A percentile compares a stretch with the other conserved stretches of the same genome.
Evolutionary conservation across 1,140 invertebrate species (phyloP).

Genomic region (Diorhabda sublineata): DNA sequence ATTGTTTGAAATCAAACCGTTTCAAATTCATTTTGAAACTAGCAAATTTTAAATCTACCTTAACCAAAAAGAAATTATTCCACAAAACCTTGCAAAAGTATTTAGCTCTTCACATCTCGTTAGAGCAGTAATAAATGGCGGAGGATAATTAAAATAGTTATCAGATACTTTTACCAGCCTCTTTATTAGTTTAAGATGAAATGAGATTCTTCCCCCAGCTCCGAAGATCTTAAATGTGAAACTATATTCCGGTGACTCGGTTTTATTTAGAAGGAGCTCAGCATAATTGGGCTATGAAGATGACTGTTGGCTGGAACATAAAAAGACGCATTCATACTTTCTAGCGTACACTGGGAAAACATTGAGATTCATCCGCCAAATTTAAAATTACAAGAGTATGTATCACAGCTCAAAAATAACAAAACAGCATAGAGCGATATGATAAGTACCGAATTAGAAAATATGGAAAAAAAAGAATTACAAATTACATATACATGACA

Average conservation of each 20-base stretch:
- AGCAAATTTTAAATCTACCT: too few species aligned
- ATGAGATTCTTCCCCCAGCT: not conserved
- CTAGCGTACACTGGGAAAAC: too few species aligned
- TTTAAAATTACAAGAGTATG: too few species aligned
- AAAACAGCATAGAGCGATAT: too few species aligned
- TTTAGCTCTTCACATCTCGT: not conserved
- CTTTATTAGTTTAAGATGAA: slow-evolving; percentile 3
- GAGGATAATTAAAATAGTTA: slow-evolving; percentile 3
- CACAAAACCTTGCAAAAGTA: not conserved
- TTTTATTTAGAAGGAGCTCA: slow-evolving; percentile 1
- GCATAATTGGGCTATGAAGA: not conserved
- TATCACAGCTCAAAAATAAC: too few species aligned
- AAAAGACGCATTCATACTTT: too few species aligned
- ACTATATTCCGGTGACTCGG: not conserved
- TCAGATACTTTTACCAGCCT: not conserved
- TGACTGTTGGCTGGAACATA: not conserved
- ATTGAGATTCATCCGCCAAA: too few species aligned
- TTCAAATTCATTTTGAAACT: too few species aligned
- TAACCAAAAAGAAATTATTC: not conserved
- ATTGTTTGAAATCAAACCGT: too few species aligned
- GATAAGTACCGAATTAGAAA: too few species aligned
- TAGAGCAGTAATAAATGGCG: not conserved
- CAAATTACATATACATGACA: too few species aligned
- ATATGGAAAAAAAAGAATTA: too few species aligned
- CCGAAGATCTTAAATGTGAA: not conserved